Evolutionary conservation across 1,140 invertebrate genomes (phyloP), one percentile per base, ranked within the genome.

Genomic region (Brachystomella parvula): DNA sequence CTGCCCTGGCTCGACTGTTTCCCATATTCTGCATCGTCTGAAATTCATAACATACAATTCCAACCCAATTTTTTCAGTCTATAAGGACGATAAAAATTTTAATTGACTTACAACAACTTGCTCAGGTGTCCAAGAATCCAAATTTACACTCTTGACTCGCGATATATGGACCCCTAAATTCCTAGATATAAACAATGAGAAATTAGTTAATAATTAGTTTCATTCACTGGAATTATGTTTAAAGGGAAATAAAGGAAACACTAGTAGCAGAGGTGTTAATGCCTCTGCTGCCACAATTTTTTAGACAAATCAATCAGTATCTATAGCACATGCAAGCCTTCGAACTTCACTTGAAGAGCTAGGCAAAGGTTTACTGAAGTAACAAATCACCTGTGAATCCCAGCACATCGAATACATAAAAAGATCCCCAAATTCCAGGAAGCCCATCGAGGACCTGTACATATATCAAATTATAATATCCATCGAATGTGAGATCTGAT

Each of bases 361-460:
- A n/a, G n/a, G n/a, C n/a, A n/a, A n/a, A n/a, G n/a, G n/a, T n/a
- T n/a, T n/a, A n/a, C n/a, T n/a, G n/a, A n/a, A n/a, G n/a, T n/a
- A n/a, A n/a, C n/a, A n/a, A n/a, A n/a, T n/a, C n/a, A n/a, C n/a
- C n/a, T 84, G 79, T 99, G 96, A 74, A 98, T 98, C 24, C 96
- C 95, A 28, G 95, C 95, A 81, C 95, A 99, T 61, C 95, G 84
- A 75, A 99, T 99, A 79, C 96, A 98, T 6, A 99, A 80, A 77
- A 99, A 99, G 75, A 99, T 90, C 26, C 96, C 96, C 63, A 99
- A 79, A 80, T 98, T 99, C 94, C 95, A 98, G 70, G 94, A 96
- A 47, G 95, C 94, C 96, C 96, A 99, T 80, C 95, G 85, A 68
- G 96, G 96, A 78, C 94, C 94, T 96, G 70, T 26, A 78, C 24